phyloP scores from a whole-genome alignment of 2,113 vertebrate genomes.

The Tetrax tetrax region DNA sequence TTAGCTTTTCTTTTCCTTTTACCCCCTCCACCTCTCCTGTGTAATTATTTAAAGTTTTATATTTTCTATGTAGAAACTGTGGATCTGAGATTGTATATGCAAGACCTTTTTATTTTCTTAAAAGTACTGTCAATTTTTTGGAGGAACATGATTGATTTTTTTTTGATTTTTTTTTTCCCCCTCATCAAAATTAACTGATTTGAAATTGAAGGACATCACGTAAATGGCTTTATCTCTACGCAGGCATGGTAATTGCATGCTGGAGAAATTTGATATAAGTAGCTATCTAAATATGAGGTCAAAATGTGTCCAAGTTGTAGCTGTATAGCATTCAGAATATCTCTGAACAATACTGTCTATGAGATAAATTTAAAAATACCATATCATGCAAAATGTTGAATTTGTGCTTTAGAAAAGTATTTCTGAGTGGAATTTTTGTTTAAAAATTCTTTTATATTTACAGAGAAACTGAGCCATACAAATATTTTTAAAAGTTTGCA shows the following conservation, averaged over 20 bases:
- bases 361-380: conserved; percentile 40
- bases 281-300: background rate
- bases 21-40: background rate
- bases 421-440: conserved; percentile 42
- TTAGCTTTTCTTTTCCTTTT: background rate
- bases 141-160: background rate
- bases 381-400: background rate
- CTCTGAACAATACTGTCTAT: background rate
- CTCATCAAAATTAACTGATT: background rate
- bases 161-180: too few species aligned
- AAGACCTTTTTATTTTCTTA: background rate
- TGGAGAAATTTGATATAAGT: background rate
- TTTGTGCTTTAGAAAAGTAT: conserved; percentile 46
- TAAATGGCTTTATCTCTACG: background rate
- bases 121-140: background rate
- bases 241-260: background rate
- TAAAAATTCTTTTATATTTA: conserved; percentile 55
- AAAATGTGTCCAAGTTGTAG: background rate
- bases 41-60: background rate
- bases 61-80: background rate
- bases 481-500: conserved; percentile 75
- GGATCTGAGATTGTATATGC: background rate
- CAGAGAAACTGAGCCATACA: conserved; percentile 65
- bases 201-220: background rate
- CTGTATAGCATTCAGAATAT: conserved; percentile 11